phyloP scores from a whole-genome alignment of 2,113 vertebrate species.

The Istiophorus platypterus region DNA sequence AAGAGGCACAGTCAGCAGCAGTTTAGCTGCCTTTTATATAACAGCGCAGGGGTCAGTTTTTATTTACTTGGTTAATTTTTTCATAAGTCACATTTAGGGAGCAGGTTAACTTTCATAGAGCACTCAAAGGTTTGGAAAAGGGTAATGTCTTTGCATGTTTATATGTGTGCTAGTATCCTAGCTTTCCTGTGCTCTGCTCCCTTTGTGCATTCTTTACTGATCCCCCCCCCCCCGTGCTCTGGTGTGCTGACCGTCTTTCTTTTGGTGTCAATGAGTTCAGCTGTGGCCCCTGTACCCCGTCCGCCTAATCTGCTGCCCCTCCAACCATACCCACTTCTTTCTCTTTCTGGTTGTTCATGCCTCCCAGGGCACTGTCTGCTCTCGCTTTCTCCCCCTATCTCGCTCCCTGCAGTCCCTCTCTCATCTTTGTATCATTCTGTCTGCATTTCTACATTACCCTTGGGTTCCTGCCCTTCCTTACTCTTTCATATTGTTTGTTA shows the following conservation, averaged over 20 bases:
- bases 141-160: conserved; percentile 15
- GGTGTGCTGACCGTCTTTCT: conserved; percentile 37
- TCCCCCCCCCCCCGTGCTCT: not conserved
- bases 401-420: conserved; percentile 25
- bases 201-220: conserved; percentile 44
- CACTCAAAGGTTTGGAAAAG: conserved; percentile 17
- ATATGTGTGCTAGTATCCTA: conserved; percentile 10
- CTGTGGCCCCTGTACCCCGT: conserved; percentile 48
- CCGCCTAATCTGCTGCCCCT: conserved; percentile 49
- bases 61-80: conserved; percentile 44
- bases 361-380: conserved; percentile 35
- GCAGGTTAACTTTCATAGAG: conserved; percentile 49
- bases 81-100: conserved; percentile 30
- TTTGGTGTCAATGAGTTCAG: conserved; percentile 70
- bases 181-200: conserved; percentile 26
- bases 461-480: not conserved
- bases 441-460: conserved; percentile 31
- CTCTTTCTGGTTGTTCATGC: conserved; percentile 22
- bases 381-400: conserved; percentile 8
- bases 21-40: conserved; percentile 24
- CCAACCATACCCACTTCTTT: conserved; percentile 38
- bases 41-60: conserved; percentile 31
- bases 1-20: not conserved
- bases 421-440: conserved; percentile 46
- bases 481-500: not conserved